phyloP scores from a whole-genome alignment of 2,797 vertebrate species.

The Hydrophis major region DNA sequence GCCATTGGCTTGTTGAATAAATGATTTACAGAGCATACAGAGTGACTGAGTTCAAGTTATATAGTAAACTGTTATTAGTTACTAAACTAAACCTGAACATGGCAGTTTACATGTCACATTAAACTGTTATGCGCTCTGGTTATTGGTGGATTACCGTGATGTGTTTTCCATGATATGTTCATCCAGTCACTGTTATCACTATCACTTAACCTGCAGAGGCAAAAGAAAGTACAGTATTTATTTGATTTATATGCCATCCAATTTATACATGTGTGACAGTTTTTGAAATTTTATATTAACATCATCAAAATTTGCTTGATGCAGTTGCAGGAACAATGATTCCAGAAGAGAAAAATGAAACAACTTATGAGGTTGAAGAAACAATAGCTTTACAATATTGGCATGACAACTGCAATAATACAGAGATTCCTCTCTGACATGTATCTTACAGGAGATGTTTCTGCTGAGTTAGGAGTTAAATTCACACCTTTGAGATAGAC shows the following conservation, averaged over 20 bases:
- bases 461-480: background rate
- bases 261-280: background rate
- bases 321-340: background rate
- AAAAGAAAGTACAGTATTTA: background rate
- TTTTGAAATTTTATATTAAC: background rate
- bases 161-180: background rate
- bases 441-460: background rate
- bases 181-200: background rate
- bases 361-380: background rate
- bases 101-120: background rate
- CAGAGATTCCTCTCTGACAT: background rate
- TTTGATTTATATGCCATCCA: background rate
- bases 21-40: background rate
- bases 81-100: background rate
- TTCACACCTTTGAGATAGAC: background rate
- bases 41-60: background rate
- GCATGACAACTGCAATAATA: background rate
- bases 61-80: background rate
- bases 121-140: background rate
- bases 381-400: background rate
- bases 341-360: background rate
- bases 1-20: background rate
- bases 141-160: background rate
- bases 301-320: background rate
- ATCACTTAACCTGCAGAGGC: background rate